Evolutionary conservation across 35 echinoderm and acorn worm species (phyloP).

Genomic region (Amphiura filiformis): DNA sequence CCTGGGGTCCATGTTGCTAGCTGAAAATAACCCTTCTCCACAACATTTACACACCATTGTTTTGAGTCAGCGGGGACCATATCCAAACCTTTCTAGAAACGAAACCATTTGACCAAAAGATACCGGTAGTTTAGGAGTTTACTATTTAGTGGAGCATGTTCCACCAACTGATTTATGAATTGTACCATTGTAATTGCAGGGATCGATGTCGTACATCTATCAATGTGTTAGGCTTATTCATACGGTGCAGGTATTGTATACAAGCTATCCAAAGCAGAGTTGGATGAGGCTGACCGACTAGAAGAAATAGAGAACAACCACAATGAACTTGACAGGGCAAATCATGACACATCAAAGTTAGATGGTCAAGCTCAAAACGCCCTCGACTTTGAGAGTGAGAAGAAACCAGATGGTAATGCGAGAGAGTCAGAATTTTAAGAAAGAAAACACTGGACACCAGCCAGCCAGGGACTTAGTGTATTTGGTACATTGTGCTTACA

Average conservation of each 20-base stretch:
- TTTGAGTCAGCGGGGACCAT: no score
- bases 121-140: no score
- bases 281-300: constrained; percentile 33
- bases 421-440: not conserved
- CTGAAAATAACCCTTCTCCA: no score
- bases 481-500: not conserved
- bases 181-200: constrained; percentile 24
- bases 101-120: no score
- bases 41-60: no score
- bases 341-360: constrained; percentile 7
- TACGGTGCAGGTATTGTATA: constrained; percentile 90
- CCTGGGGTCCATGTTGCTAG: no score
- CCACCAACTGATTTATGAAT: no score
- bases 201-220: constrained; percentile 96
- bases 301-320: constrained; percentile 12
- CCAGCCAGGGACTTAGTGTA: no score
- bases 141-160: no score
- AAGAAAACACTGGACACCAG: not conserved
- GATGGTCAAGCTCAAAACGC: constrained; percentile 12
- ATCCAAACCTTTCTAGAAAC: no score
- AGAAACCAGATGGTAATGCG: not conserved
- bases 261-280: constrained; percentile 71
- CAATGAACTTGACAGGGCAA: not conserved
- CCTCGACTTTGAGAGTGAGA: not conserved
- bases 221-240: constrained; percentile 92